Evolutionary conservation across 2,888 invertebrate species (phyloP).

Genomic region (Maniola hyperantus): DNA sequence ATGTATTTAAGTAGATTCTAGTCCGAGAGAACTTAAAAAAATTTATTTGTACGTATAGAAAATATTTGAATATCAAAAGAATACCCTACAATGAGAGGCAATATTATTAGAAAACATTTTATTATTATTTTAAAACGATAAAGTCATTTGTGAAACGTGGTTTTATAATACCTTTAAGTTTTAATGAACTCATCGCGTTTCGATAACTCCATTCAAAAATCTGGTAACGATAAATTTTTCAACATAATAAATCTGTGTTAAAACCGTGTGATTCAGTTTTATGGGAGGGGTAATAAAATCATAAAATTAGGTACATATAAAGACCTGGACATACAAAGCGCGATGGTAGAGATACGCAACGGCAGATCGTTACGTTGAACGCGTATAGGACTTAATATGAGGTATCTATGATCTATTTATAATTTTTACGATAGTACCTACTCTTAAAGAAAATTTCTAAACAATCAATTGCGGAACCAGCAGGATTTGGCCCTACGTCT

Average conservation of each 20-base stretch:
- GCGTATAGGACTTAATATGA: too few relatives aligned
- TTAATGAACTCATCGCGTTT: conserved; percentile 62
- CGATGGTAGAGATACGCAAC: not conserved
- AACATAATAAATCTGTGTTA: conserved; percentile 54
- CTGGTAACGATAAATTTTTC: conserved; percentile 52
- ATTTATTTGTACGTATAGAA: not conserved
- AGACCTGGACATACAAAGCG: conserved; percentile 7
- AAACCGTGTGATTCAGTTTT: conserved; percentile 49
- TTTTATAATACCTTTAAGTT: conserved; percentile 68
- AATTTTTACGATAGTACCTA: too few relatives aligned
- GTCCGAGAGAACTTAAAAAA: too few relatives aligned
- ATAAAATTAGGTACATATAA: conserved; percentile 42
- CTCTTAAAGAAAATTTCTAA: too few relatives aligned
- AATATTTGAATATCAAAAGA: conserved; percentile 7
- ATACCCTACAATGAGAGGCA: not conserved
- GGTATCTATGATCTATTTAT: too few relatives aligned
- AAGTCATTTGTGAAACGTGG: conserved; percentile 27
- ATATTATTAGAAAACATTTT: not conserved
- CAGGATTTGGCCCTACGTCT: too few relatives aligned
- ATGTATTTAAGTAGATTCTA: too few relatives aligned
- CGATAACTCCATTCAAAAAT: conserved; percentile 46
- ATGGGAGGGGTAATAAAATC: conserved; percentile 46
- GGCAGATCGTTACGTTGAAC: not conserved
- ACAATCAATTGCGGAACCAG: too few relatives aligned
- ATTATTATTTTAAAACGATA: conserved; percentile 7